Evolutionary conservation across 2,888 invertebrate genomes (phyloP), one percentile per base, ranked within the genome.

Genomic region (Iphiclides podalirius): DNA sequence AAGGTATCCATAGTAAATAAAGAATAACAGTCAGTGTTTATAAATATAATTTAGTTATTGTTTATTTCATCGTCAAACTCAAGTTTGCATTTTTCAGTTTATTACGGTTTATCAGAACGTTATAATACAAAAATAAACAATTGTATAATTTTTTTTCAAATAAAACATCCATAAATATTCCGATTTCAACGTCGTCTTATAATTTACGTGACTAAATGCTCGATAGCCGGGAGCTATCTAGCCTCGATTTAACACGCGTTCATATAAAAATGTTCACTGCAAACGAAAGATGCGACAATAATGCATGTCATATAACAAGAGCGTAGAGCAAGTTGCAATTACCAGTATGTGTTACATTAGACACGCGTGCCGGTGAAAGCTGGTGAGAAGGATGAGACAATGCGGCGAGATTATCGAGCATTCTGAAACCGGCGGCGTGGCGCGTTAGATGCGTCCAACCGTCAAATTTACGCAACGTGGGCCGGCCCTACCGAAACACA

Each of bases 271-370:
- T 26, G 36, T 38, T 9, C 17, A 12, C 9, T n/a, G n/a, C 28
- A 33, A 23, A 13, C 28, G n/a, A 35, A 15, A 1, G 15, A 59
- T 55, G 58, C 57, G 66, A 66, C 69, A 66, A 67, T 59, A 62
- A 58, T 56, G 59, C 58, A 59, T 70, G 64, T 64, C 65, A 67
- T 66, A 73, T 66, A 73, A 70, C 60, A 63, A 35, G 33, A 2
- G 20, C 13, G 11, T 2, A 49, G 44, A 34, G 39, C 44, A 28
- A 36, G 12, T 16, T 36, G 55, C 55, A 75, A 77, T 49, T 40
- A 40, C 20, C 16, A 13, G 74, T 71, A 72, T 59, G 61, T 70
- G 63, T 71, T 69, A 68, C 70, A 69, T 66, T 70, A 65, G 62
- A 67, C 59, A 61, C 57, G 56, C 58, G 57, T 61, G 16, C 26